Conservation (phyloP, 2,113 vertebrate species). For the Prunella himalayana region DNA sequence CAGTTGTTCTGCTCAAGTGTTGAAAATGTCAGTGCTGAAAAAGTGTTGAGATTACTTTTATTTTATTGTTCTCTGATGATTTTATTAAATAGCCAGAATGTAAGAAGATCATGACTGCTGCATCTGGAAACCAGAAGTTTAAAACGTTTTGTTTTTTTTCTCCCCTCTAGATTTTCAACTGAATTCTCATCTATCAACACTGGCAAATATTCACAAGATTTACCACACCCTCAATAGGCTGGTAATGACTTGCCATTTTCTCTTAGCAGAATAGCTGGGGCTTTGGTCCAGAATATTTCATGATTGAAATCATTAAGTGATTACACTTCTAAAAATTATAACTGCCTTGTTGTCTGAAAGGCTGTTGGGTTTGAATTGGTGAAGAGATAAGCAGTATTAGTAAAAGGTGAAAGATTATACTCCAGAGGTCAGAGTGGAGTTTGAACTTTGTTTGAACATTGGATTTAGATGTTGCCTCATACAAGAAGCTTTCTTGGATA, state of each 20-base stretch:
- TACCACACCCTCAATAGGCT: conserved; percentile 99
- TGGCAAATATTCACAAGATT: conserved; percentile 99
- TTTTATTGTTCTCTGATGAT: neutral
- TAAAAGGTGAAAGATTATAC: neutral
- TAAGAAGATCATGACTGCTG: neutral
- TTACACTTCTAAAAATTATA: neutral
- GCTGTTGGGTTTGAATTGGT: neutral
- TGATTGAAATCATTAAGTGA: neutral
- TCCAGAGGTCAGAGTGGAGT: neutral
- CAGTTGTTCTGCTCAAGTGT: neutral
- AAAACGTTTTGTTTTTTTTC: neutral
- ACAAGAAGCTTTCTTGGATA: neutral
- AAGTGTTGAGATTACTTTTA: neutral
- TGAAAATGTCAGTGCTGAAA: neutral
- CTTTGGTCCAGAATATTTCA: neutral
- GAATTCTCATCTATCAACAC: conserved; percentile 97
- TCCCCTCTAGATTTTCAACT: conserved; percentile 89
- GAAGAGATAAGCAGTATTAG: neutral
- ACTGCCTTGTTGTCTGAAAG: neutral
- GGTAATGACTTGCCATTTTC: conserved; percentile 81
- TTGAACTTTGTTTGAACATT: neutral
- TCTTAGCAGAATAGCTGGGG: conserved; percentile 22
- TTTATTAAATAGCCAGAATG: neutral
- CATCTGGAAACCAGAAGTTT: neutral
- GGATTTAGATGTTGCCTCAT: neutral